Percentiles rank a stretch among this genome's conserved stretches.
These are phyloP conservation scores for Xyrauchen texanus DNA, from an alignment of 2,113 vertebrate species.

Conservation along the genomic window DNA sequence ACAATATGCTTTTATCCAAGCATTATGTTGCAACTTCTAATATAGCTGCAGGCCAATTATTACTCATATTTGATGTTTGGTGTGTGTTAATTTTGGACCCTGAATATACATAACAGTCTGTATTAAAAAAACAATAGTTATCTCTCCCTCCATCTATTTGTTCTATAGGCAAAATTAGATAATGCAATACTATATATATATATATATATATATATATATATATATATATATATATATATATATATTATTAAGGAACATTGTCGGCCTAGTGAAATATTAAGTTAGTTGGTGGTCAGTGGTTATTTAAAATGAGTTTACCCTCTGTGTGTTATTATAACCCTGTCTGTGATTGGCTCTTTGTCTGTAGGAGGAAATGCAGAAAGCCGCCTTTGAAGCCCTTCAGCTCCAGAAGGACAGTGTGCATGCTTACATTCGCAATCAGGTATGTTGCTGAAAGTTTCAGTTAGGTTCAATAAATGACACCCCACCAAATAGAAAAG, in stretches of 20 bases:
- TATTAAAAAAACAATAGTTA: too few species aligned
- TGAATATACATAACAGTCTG: too few species aligned
- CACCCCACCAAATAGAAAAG: background rate
- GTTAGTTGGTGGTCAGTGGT: background rate
- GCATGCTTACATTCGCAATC: conserved; percentile 87
- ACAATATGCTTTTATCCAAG: too few species aligned
- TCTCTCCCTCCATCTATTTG: background rate
- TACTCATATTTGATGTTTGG: too few species aligned
- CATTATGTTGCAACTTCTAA: too few species aligned
- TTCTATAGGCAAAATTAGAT: background rate
- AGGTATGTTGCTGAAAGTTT: conserved; percentile 76
- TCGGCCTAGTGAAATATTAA: background rate
- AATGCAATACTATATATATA: background rate
- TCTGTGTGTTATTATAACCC: background rate
- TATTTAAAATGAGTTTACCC: background rate
- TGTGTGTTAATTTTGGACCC: too few species aligned
- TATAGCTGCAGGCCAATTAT: too few species aligned
- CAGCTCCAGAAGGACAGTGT: conserved; percentile 92
- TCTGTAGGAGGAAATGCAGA: conserved; percentile 92
- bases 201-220: too few species aligned
- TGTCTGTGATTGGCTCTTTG: background rate
- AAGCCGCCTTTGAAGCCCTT: conserved; percentile 91
- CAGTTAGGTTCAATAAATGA: background rate
- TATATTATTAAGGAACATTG: background rate
- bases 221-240: too few species aligned